Percentiles rank a stretch among this genome's conserved stretches.
Conservation (phyloP, 2,797 vertebrate species). For the Pangasius krempfi region DNA sequence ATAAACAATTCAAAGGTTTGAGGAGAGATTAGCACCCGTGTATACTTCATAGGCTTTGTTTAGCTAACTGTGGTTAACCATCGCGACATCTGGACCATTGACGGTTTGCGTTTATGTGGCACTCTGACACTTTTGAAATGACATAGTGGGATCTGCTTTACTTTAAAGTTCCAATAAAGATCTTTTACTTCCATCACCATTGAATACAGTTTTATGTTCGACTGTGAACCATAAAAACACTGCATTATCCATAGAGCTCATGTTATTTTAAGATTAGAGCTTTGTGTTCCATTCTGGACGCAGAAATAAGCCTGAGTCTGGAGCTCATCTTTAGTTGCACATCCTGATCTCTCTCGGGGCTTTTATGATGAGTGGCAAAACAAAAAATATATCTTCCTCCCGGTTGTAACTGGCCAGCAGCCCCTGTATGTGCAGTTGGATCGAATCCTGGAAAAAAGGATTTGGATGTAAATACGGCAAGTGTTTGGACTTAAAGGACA, state of each 20-base stretch:
- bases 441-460: slow-evolving; percentile 61
- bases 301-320: slow-evolving; percentile 53
- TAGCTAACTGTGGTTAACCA: slow-evolving; percentile 34
- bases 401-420: slow-evolving; percentile 32
- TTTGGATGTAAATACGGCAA: slow-evolving; percentile 62
- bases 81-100: slow-evolving; percentile 17
- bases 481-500: slow-evolving; percentile 56
- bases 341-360: slow-evolving; percentile 59
- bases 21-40: slow-evolving; percentile 38
- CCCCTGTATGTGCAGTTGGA: slow-evolving; percentile 54
- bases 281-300: slow-evolving; percentile 37
- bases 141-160: slow-evolving; percentile 45
- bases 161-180: slow-evolving; percentile 47
- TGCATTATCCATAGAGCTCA: slow-evolving; percentile 45
- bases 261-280: slow-evolving; percentile 52
- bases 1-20: slow-evolving; percentile 45
- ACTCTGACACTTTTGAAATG: slow-evolving; percentile 34
- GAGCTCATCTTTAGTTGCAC: slow-evolving; percentile 59
- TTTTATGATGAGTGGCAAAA: slow-evolving; percentile 58
- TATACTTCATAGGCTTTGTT: slow-evolving; percentile 38
- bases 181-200: slow-evolving; percentile 45
- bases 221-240: slow-evolving; percentile 20
- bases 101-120: slow-evolving; percentile 15
- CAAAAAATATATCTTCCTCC: slow-evolving; percentile 56
- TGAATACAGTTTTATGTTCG: slow-evolving; percentile 43